Evolutionary conservation across 2,888 invertebrate species (phyloP).

Genomic region (Mythimna ferrago): DNA sequence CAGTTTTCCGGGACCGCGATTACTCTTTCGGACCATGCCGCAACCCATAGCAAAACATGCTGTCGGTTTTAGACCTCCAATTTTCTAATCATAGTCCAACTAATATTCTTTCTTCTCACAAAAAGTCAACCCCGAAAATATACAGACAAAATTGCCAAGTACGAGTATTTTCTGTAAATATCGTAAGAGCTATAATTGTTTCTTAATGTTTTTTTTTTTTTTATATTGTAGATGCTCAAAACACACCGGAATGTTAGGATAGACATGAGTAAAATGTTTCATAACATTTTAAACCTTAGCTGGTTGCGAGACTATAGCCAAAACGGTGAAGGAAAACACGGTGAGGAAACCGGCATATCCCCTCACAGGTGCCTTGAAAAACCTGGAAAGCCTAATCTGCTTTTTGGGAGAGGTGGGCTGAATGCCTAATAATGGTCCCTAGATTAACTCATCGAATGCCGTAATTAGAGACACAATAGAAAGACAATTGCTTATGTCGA

Average conservation of each 20-base stretch:
- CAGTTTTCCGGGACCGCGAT: too few species aligned
- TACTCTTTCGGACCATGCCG: too few species aligned
- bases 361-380: too few species aligned
- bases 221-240: neutral
- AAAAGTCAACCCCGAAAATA: constrained; percentile 1
- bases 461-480: too few species aligned
- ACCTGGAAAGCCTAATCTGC: too few species aligned
- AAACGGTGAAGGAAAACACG: neutral
- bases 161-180: constrained; percentile 28
- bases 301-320: neutral
- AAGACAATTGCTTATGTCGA: too few species aligned
- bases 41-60: neutral
- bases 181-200: constrained; percentile 33
- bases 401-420: too few species aligned
- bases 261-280: too few species aligned
- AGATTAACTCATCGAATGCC: too few species aligned
- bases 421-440: too few species aligned
- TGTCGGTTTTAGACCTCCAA: neutral
- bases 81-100: neutral
- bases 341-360: neutral
- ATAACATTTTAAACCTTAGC: neutral
- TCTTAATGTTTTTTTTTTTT: constrained; percentile 4
- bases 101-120: neutral
- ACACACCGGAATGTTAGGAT: neutral
- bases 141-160: constrained; percentile 8